Evolutionary conservation across 2,888 invertebrate species (phyloP).

Genomic region (Zaprionus lineosus): DNA sequence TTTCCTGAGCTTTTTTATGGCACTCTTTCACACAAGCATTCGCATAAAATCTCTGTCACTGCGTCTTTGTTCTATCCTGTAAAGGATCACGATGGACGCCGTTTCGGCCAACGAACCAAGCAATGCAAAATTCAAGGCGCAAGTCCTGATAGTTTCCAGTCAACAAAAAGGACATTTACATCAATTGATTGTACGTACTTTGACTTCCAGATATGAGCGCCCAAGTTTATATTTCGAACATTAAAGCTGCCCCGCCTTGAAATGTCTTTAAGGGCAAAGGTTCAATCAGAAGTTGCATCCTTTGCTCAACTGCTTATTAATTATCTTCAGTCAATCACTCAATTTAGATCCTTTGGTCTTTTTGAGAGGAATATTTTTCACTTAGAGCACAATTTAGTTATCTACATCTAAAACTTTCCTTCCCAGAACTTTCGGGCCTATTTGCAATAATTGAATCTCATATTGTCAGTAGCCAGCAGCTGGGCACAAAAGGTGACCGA

Average conservation of each 20-base stretch:
- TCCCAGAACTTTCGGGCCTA: constrained; percentile 43
- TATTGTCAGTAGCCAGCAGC: constrained; percentile 39
- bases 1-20: constrained; percentile 61
- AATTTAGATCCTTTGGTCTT: constrained; percentile 43
- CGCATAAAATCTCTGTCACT: constrained; percentile 67
- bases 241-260: too few species aligned
- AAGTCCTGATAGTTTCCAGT: constrained; percentile 1
- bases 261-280: too few species aligned
- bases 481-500: constrained; percentile 55
- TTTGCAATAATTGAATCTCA: constrained; percentile 65
- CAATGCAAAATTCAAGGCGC: constrained; percentile 12
- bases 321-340: constrained; percentile 42
- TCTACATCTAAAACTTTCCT: constrained; percentile 50
- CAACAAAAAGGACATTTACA: constrained; percentile 5
- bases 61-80: constrained; percentile 38
- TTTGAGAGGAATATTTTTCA: constrained; percentile 49
- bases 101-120: constrained; percentile 25
- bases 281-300: too few species aligned
- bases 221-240: too few species aligned
- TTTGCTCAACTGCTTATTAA: constrained; percentile 22
- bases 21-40: constrained; percentile 60
- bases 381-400: constrained; percentile 55
- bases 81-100: constrained; percentile 34
- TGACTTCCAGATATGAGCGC: too few species aligned
- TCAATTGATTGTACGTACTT: too few species aligned